Evolutionary conservation across 92 coral and sea anemone species (phyloP).

Genomic region (Paramuricea clavata): DNA sequence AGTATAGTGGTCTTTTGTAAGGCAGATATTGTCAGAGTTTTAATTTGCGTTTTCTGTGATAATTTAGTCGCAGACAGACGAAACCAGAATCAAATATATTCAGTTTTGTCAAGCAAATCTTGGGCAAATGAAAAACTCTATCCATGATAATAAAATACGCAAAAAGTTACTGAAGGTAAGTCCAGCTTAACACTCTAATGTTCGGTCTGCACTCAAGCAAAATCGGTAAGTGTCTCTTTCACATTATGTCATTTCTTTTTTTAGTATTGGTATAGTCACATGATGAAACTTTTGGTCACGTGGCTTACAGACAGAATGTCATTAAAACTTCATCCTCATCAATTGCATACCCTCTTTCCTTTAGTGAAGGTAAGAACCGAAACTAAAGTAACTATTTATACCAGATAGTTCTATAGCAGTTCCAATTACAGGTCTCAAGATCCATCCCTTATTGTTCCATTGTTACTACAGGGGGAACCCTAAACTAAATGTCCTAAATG

Average conservation of each 20-base stretch:
- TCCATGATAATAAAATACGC: slow-evolving; percentile 77
- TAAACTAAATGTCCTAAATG: too few species aligned
- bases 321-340: slow-evolving; percentile 88
- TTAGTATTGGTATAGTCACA: slow-evolving; percentile 86
- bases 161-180: slow-evolving; percentile 85
- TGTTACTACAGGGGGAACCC: too few species aligned
- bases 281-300: slow-evolving; percentile 79
- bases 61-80: slow-evolving; percentile 76
- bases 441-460: too few species aligned
- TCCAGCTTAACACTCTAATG: too few species aligned
- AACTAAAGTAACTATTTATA: not conserved
- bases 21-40: not conserved
- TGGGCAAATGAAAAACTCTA: slow-evolving; percentile 65
- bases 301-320: slow-evolving; percentile 96
- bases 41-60: not conserved
- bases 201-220: not conserved
- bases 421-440: too few species aligned
- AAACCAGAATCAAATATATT: slow-evolving; percentile 76
- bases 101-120: slow-evolving; percentile 76
- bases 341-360: slow-evolving; percentile 89
- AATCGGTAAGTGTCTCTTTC: too few species aligned
- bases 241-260: not conserved
- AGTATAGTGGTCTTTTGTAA: not conserved
- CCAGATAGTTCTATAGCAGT: too few species aligned
- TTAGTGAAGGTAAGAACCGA: slow-evolving; percentile 78